Evolutionary conservation across 2,888 invertebrate species (phyloP), one percentile per base, ranked within the genome.

Genomic region (Diadegma fenestrale): DNA sequence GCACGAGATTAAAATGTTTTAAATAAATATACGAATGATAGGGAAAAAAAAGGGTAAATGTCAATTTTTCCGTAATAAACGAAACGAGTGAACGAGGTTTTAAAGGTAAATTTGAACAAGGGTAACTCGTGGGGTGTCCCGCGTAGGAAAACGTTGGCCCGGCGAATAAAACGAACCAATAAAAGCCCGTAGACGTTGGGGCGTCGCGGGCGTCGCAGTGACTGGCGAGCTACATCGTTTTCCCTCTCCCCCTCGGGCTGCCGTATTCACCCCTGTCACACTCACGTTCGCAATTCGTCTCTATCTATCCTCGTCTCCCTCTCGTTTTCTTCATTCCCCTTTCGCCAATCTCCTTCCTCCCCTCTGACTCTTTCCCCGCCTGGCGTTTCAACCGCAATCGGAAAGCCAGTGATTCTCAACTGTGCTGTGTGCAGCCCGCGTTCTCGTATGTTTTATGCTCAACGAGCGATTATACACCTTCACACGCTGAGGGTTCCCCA

Each of bases 121-220:
- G 30, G 51, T 26, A 75, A 78, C 63, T 78, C 68, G 48, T 68
- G 80, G 71, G 19, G 30, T 76, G 37, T 45, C 61, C 75, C 81
- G 58, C 61, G 22, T 76, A 75, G 58, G 77, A 76, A 69, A 85
- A 84, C 83, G 82, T 66, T 66, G 54, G 81, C 69, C 81, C 84
- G 68, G 84, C 82, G 69, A 77, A 76, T 73, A 85, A 84, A 86
- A 85, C 83, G 88, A 79, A 86, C 88, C 90, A 91, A 91, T 91
- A 89, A 91, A 90, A 89, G 89, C 89, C 91, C 90, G 89, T 78
- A 93, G 92, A 93, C 92, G 93, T 92, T 92, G 89, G 91, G 92
- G 91, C 91, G 92, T 92, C 93, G 93, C 93, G 92, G 92, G 91
- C 93, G 93, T 93, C 92, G 93, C 94, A 93, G 92, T 93, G 93